phyloP scores from a whole-genome alignment of 2,113 vertebrate species.

The Polypterus bichir region DNA sequence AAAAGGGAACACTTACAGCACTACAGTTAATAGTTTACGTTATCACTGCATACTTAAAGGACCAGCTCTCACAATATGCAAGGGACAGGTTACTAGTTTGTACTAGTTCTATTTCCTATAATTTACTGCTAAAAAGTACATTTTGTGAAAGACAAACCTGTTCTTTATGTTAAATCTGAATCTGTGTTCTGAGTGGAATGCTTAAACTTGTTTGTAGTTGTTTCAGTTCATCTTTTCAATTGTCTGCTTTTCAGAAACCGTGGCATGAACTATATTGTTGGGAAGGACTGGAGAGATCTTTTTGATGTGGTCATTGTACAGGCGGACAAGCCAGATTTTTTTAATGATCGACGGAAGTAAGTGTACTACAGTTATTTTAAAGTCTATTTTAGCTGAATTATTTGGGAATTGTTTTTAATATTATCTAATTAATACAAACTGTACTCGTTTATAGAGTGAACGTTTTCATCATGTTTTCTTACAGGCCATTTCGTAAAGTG shows the following conservation, averaged over 20 bases:
- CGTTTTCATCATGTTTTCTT: conserved; percentile 14
- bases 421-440: too few relatives aligned
- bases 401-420: too few relatives aligned
- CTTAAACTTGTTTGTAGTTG: background rate
- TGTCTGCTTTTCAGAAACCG: conserved; percentile 57
- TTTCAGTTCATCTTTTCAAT: background rate
- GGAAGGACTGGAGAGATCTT: conserved; percentile 91
- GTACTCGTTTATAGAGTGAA: background rate
- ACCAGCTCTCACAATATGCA: too few relatives aligned
- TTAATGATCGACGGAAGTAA: conserved; percentile 90
- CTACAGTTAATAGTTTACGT: too few relatives aligned
- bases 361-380: conserved; percentile 20
- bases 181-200: background rate
- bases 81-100: too few relatives aligned
- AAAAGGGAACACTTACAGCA: too few relatives aligned
- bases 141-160: too few relatives aligned
- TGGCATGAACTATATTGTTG: conserved; percentile 90
- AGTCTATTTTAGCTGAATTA: too few relatives aligned
- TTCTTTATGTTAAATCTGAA: background rate
- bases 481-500: conserved; percentile 84
- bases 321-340: conserved; percentile 91
- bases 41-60: too few relatives aligned
- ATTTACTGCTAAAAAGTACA: too few relatives aligned
- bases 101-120: too few relatives aligned
- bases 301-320: conserved; percentile 95